Evolutionary conservation across 2,888 invertebrate genomes (phyloP).

Genomic region (Creontiades dilutus): DNA sequence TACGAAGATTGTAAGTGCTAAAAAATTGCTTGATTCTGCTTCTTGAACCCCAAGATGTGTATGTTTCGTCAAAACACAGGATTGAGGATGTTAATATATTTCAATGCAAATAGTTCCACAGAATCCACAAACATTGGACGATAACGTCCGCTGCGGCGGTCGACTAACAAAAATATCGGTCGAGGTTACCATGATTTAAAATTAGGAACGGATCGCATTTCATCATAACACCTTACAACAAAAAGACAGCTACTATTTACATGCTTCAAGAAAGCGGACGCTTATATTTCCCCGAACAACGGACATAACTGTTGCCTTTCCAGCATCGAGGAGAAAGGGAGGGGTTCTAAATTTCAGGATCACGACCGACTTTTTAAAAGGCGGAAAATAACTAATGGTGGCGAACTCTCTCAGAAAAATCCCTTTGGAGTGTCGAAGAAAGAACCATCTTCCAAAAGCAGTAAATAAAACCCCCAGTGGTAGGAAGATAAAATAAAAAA

Average conservation of each 20-base stretch:
- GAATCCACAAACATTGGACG: too few relatives aligned
- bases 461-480: conserved; percentile 58
- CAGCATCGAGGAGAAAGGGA: conserved; percentile 29
- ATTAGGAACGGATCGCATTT: conserved; percentile 29
- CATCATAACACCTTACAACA: not conserved
- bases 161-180: not conserved
- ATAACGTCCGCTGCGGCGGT: too few relatives aligned
- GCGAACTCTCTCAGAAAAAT: conserved; percentile 57
- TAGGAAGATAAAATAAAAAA: conserved; percentile 45
- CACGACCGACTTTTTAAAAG: conserved; percentile 58
- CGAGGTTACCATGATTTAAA: not conserved
- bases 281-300: not conserved
- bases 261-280: not conserved
- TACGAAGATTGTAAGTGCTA: too few relatives aligned
- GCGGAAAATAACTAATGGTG: conserved; percentile 63
- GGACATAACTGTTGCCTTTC: conserved; percentile 27
- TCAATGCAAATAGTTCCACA: too few relatives aligned
- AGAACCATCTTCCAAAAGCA: conserved; percentile 44
- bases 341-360: conserved; percentile 59
- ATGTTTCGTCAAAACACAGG: too few relatives aligned
- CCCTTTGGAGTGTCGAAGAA: conserved; percentile 61
- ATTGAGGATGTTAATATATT: too few relatives aligned
- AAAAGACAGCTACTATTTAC: not conserved
- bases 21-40: too few relatives aligned
- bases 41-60: too few relatives aligned